A percentile compares a stretch with the other conserved stretches of the same genome.
Evolutionary conservation across 2,797 vertebrate species (phyloP).

Genomic region (Epinephelus coioides): DNA sequence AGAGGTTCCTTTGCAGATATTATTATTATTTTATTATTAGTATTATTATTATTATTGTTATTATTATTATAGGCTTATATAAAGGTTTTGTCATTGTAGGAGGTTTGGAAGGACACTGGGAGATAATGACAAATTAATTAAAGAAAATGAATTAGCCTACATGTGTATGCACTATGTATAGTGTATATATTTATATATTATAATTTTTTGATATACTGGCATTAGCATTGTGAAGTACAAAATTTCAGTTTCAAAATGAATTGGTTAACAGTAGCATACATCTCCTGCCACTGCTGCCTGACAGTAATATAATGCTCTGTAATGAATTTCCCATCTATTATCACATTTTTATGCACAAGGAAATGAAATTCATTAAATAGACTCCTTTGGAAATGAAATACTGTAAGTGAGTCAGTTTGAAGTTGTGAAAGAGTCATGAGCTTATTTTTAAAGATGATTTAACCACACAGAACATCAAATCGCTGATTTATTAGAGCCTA

Average conservation of each 20-base stretch:
- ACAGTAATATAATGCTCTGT: constrained; percentile 78
- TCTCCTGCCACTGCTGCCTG: constrained; percentile 65
- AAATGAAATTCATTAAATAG: constrained; percentile 80
- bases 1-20: not conserved
- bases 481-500: not conserved
- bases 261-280: constrained; percentile 61
- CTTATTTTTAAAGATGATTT: constrained; percentile 50
- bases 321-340: constrained; percentile 76
- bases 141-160: not conserved
- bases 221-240: constrained; percentile 2
- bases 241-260: constrained; percentile 23
- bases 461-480: constrained; percentile 7
- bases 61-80: not conserved
- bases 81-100: too few relatives aligned
- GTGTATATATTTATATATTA: not conserved
- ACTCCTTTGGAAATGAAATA: constrained; percentile 74
- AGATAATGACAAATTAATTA: not conserved
- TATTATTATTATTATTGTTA: not conserved
- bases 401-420: constrained; percentile 65
- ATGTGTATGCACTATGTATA: not conserved
- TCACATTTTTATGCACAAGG: constrained; percentile 78
- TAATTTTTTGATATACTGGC: not conserved
- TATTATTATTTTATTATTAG: not conserved
- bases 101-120: not conserved
- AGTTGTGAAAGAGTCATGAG: constrained; percentile 57